These are phyloP conservation scores for Tolypeutes matacus DNA, from an alignment of 2,797 vertebrate species.

Conservation along the genomic window DNA sequence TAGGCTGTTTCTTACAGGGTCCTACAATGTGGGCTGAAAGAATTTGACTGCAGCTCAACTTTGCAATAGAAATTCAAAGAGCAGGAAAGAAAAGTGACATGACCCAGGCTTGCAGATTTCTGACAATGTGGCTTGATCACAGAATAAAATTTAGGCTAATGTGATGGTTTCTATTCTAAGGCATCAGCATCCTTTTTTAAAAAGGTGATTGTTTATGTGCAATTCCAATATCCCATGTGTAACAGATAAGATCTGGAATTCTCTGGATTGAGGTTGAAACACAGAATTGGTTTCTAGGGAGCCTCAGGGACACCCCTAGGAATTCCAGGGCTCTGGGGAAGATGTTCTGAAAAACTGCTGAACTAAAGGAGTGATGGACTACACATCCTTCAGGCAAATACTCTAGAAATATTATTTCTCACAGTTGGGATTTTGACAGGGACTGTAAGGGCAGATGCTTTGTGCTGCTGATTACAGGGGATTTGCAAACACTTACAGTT, in stretches of 20 bases:
- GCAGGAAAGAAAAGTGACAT: background rate
- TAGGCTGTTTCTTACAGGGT: background rate
- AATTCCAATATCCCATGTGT: background rate
- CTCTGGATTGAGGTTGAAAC: background rate
- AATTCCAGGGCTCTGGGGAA: background rate
- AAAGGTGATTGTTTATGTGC: background rate
- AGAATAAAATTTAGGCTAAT: background rate
- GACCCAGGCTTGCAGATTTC: background rate
- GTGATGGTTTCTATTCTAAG: conserved; percentile 22
- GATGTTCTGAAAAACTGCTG: background rate
- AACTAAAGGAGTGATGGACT: background rate
- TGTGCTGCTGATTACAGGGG: background rate
- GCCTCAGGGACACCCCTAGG: conserved; percentile 3
- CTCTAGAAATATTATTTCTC: background rate
- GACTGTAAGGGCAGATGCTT: background rate
- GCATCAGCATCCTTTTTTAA: background rate
- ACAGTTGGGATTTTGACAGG: background rate
- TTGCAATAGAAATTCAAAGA: background rate
- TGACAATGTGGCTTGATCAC: background rate
- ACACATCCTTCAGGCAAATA: background rate
- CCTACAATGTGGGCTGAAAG: background rate
- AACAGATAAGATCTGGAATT: background rate
- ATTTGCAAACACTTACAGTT: background rate
- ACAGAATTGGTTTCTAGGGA: background rate
- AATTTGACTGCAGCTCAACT: background rate